Evolutionary conservation across 2,113 vertebrate species (phyloP), one percentile per base, ranked within the genome.

Genomic region (Chamaea fasciata): DNA sequence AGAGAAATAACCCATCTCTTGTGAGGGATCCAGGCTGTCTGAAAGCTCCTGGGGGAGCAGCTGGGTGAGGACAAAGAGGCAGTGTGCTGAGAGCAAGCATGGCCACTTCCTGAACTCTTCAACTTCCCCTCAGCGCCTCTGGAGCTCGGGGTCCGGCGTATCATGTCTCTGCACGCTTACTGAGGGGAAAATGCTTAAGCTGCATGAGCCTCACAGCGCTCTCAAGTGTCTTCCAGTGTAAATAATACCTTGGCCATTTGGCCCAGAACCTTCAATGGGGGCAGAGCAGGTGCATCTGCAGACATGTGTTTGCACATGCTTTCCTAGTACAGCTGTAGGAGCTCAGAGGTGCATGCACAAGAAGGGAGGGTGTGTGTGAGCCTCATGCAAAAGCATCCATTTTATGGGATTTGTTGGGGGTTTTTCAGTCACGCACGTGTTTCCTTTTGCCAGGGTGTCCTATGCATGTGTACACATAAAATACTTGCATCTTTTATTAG

Each of bases 81-180:
- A 92, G 91, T 97, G 94, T 97, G 88, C 90, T 46, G 52, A 68
- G 82, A 92, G 82, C 93, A 96, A 92, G 86, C 88, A 90, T 69
- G 95, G 95, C 89, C 60, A 74, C 89, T 95, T 96, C 92, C 87
- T 96, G 96, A 97, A 95, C 96, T 97, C 96, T 97, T 90, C 93
- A 92, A 92, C 96, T 97, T 97, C 91, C 89, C 91, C 87, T 95
- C 70, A 11, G 87, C 1, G 67, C 80, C 95, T 89, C 92, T 89
- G 90, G 59, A 81, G 60, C 96, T 82, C 13, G 2, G 39, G 87
- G 78, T 63, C 55, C 11, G 3, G 50, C 15, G 0, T 55, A 70
- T 28, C 39, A 2, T 65, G 68, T 91, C 95, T 95, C 96, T 84
- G 81, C 70, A 41, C 11, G 35, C 67, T 69, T 55, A 59, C 46